phyloP scores from a whole-genome alignment of 1,140 invertebrate species.

The Danaus plexippus region DNA sequence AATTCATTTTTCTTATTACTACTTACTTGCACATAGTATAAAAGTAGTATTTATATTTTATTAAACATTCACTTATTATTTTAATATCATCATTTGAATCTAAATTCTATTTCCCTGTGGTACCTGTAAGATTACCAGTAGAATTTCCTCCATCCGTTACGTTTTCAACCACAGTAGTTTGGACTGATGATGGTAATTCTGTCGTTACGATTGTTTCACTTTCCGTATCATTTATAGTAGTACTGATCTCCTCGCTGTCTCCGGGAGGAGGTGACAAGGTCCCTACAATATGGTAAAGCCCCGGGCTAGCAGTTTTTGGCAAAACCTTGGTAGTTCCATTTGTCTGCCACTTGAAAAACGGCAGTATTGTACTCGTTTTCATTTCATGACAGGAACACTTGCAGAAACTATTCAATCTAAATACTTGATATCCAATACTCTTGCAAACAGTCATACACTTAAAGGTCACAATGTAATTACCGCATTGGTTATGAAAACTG shows the following conservation, averaged over 20 bases:
- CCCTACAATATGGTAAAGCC: constrained; percentile 43
- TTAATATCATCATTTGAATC: no score
- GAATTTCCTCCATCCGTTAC: constrained; percentile 4
- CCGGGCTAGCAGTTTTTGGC: constrained; percentile 35
- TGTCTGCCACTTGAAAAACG: constrained; percentile 49
- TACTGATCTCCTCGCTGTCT: not conserved
- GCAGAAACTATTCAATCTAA: constrained; percentile 36
- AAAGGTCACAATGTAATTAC: constrained; percentile 35
- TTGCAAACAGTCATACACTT: constrained; percentile 55
- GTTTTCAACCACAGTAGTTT: constrained; percentile 1
- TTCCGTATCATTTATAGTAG: not conserved
- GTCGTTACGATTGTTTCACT: not conserved
- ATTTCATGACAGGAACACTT: constrained; percentile 51
- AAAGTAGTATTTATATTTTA: no score
- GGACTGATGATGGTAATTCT: no score
- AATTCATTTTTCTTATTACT: no score
- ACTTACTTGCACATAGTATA: no score
- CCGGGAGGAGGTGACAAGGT: constrained; percentile 31
- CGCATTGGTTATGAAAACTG: constrained; percentile 39
- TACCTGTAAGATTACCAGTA: constrained; percentile 1
- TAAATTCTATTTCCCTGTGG: not conserved
- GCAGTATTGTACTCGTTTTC: constrained; percentile 43
- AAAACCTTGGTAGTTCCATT: constrained; percentile 41
- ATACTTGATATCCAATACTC: constrained; percentile 47
- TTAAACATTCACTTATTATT: no score